Conservation (phyloP, 2,113 vertebrate genomes). For the Oenanthe melanoleuca region DNA sequence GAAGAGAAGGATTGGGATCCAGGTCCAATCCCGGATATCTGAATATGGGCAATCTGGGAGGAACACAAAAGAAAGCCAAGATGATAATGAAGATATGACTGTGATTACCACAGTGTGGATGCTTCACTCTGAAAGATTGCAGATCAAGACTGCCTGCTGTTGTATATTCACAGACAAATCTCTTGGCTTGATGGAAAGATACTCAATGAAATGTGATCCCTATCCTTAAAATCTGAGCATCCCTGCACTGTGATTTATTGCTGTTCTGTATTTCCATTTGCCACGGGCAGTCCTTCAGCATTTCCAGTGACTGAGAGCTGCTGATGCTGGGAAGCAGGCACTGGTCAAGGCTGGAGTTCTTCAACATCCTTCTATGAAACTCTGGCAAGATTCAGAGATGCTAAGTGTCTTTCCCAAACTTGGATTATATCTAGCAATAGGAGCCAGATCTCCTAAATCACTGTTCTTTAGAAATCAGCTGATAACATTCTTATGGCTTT, state of each 20-base stretch:
- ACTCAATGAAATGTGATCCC: not conserved
- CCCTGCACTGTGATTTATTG: not conserved
- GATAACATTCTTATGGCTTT: not conserved
- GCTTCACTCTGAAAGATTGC: not conserved
- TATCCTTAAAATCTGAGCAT: slow-evolving; percentile 11
- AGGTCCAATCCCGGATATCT: not conserved
- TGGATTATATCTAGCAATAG: not conserved
- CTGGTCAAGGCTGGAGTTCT: not conserved
- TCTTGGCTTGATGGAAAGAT: not conserved
- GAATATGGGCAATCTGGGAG: not conserved
- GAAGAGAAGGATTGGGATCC: not conserved
- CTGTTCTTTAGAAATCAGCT: not conserved
- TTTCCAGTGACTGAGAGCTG: slow-evolving; percentile 5
- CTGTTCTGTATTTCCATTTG: slow-evolving; percentile 1
- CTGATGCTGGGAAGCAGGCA: not conserved
- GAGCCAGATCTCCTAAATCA: not conserved
- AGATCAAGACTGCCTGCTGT: not conserved
- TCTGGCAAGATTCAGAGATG: not conserved
- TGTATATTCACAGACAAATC: not conserved
- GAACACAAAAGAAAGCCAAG: not conserved
- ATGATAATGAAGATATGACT: not conserved
- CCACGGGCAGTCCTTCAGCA: not conserved
- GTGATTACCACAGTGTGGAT: not conserved
- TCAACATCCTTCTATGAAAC: slow-evolving; percentile 20
- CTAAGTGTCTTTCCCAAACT: not conserved